Evolutionary conservation across 2,888 invertebrate species (phyloP), one percentile per base, ranked within the genome.

Genomic region (Periphyllus acericola): DNA sequence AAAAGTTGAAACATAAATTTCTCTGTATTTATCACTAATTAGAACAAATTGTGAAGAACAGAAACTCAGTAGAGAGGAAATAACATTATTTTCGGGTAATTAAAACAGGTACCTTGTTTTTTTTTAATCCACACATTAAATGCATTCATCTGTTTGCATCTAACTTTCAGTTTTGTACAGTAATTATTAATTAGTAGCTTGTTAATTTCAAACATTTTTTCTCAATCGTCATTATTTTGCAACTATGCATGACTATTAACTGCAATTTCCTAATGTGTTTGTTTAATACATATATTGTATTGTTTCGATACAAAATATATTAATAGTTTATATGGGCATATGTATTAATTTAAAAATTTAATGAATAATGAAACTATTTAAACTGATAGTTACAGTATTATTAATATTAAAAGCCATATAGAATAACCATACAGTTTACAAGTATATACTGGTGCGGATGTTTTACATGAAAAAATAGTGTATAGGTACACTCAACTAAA

Each of bases 11-110:
- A 11, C 71, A 71, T 29, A 17, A 32, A 29, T 71, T 71, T 71
- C 71, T 71, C 29, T 71, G 29, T 71, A 29, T 71, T 71, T 32
- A 29, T 71, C 17, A 71, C 32, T 71, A 71, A 29, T 71, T 17
- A 71, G 4, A 71, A 32, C 9, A 71, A 71, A 71, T 17, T 71
- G 29, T 29, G 29, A 29, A 29, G 29, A 71, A 71, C 29, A 71
- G 71, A 71, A 71, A 71, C 76, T 21, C 46, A 19, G 78, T 78
- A 55, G 52, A 78, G 29, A 52, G 78, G 78, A 78, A 52, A 52
- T 52, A 76, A 76, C 75, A 29, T 78, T 78, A 32, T 78, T 52
- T 55, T 52, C 29, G 1, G 21, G 52, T 78, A 78, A 55, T 52
- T 78, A 78, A 78, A 55, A 29, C n/a, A n/a, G n/a, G n/a, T 29